Evolutionary conservation across 2,797 vertebrate species (phyloP).

Genomic region (Myripristis murdjan): DNA sequence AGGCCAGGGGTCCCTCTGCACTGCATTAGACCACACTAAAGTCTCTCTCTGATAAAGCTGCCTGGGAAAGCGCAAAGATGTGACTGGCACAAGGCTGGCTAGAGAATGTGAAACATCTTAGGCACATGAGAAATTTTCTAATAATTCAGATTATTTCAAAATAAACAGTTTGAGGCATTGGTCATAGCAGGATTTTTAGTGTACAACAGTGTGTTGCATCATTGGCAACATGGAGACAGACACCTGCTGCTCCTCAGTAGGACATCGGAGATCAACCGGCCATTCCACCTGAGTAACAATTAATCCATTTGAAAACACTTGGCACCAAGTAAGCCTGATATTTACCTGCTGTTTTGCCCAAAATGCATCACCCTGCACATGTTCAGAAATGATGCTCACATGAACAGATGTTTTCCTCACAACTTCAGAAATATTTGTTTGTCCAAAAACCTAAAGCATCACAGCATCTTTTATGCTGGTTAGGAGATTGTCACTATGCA

Average conservation of each 20-base stretch:
- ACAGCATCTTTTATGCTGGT: not conserved
- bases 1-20: constrained; percentile 30
- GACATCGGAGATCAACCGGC: not conserved
- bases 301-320: not conserved
- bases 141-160: too few species aligned
- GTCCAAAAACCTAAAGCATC: not conserved
- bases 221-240: not conserved
- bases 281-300: not conserved
- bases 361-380: too few species aligned
- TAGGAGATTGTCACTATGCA: not conserved
- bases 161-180: too few species aligned
- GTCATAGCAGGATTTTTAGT: too few species aligned
- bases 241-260: constrained; percentile 1
- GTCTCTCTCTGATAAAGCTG: not conserved
- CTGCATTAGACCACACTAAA: too few species aligned
- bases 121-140: too few species aligned
- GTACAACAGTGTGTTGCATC: too few species aligned
- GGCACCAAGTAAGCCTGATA: not conserved
- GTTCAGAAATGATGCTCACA: too few species aligned
- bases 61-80: too few species aligned
- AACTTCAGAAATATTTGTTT: not conserved
- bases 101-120: too few species aligned
- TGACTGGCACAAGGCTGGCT: too few species aligned
- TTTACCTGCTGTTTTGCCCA: not conserved
- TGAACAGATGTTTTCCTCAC: constrained; percentile 6